These are phyloP conservation scores for Capitella teleta DNA, from an alignment of 1,140 invertebrate species.

Conservation along the genomic window DNA sequence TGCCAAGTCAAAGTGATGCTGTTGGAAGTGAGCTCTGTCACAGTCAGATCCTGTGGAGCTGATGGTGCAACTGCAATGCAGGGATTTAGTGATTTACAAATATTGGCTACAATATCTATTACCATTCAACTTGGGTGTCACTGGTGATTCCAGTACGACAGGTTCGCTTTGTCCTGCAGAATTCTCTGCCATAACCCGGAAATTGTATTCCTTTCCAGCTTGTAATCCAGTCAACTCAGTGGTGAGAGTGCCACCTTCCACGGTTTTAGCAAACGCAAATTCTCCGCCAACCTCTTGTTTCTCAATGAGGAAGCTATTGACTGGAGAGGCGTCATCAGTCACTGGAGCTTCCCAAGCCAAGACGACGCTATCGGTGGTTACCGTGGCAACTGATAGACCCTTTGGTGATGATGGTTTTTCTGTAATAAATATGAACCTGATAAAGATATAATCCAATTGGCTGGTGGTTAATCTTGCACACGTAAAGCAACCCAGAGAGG, in stretches of 20 bases:
- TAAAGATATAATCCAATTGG: no score
- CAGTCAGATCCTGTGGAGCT: neutral
- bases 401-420: slow-evolving; percentile 71
- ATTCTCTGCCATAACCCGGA: slow-evolving; percentile 86
- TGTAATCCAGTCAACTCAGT: slow-evolving; percentile 77
- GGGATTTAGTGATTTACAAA: neutral
- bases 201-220: slow-evolving; percentile 87
- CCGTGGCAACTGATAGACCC: slow-evolving; percentile 70
- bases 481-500: no score
- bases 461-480: no score
- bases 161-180: slow-evolving; percentile 85
- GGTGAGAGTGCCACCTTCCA: slow-evolving; percentile 27
- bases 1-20: slow-evolving; percentile 88
- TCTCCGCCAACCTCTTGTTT: slow-evolving; percentile 15
- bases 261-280: slow-evolving; percentile 16
- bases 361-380: slow-evolving; percentile 83
- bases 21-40: slow-evolving; percentile 58
- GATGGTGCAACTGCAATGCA: neutral
- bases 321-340: slow-evolving; percentile 85
- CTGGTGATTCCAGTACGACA: slow-evolving; percentile 41
- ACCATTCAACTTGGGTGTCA: neutral
- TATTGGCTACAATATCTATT: neutral
- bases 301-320: slow-evolving; percentile 86
- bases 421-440: slow-evolving; percentile 50
- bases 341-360: slow-evolving; percentile 80